A percentile compares a stretch with the other conserved stretches of the same genome.
phyloP scores from a whole-genome alignment of 2,797 vertebrate genomes.

The Myotis daubentonii region DNA sequence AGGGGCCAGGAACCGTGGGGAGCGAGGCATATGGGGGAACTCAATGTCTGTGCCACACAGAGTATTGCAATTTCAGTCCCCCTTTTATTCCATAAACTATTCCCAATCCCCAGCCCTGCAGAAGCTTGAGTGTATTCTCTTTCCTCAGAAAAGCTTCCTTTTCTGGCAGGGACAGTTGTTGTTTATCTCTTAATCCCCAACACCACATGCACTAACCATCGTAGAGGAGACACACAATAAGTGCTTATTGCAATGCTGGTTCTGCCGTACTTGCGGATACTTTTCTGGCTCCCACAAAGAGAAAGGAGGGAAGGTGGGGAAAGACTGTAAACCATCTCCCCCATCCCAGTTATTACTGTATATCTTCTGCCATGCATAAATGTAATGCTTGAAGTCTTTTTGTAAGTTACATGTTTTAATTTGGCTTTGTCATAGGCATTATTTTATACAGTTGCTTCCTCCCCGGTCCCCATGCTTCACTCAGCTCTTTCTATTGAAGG shows the following conservation, averaged over 20 bases:
- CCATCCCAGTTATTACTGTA: not conserved
- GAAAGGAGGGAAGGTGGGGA: not conserved
- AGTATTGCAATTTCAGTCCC: not conserved
- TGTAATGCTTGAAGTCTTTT: not conserved
- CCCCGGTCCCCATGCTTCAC: not conserved
- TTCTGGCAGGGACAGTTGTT: not conserved
- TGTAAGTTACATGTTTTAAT: not conserved
- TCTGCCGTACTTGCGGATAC: not conserved
- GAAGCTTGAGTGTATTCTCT: not conserved
- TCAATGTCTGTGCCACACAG: not conserved
- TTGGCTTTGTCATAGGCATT: not conserved
- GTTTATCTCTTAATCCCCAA: not conserved
- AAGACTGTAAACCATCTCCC: not conserved
- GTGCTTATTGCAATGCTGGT: not conserved
- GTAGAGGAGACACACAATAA: not conserved
- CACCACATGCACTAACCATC: not conserved
- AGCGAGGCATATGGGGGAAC: no score
- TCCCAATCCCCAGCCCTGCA: not conserved
- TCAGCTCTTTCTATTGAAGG: not conserved
- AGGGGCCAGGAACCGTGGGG: not conserved
- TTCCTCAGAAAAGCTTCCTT: not conserved
- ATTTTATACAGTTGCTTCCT: not conserved
- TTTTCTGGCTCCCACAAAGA: not conserved
- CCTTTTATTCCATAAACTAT: not conserved
- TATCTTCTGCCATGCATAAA: not conserved